These are phyloP conservation scores for Caenorhabditis japonica DNA, from an alignment of 2,888 invertebrate species.

Conservation along the genomic window DNA sequence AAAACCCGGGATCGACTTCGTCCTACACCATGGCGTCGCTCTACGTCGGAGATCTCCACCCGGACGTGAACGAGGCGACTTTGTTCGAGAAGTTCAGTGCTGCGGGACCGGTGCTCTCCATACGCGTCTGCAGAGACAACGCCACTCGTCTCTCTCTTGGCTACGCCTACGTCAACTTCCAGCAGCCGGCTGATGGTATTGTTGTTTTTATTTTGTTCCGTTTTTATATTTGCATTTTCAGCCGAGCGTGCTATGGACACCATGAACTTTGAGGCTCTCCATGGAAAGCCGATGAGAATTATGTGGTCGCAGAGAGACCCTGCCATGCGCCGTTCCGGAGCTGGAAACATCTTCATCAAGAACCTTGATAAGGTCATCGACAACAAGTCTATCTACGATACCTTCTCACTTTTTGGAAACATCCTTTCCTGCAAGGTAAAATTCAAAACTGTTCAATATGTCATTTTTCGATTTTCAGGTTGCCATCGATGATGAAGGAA, in stretches of 20 bases:
- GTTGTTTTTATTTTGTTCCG: background rate
- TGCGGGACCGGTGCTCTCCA: slow-evolving; percentile 97
- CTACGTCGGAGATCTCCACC: slow-evolving; percentile 98
- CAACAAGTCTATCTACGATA: slow-evolving; percentile 99
- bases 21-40: slow-evolving; percentile 88
- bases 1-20: slow-evolving; percentile 45
- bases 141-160: slow-evolving; percentile 96
- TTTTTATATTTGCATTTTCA: slow-evolving; percentile 47
- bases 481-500: slow-evolving; percentile 79
- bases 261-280: slow-evolving; percentile 98
- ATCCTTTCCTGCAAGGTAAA: slow-evolving; percentile 94
- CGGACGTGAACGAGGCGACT: slow-evolving; percentile 97
- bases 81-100: slow-evolving; percentile 99
- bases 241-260: slow-evolving; percentile 99
- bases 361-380: slow-evolving; percentile 98
- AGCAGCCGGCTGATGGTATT: slow-evolving; percentile 98
- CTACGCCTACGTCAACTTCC: slow-evolving; percentile 99
- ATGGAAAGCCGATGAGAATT: slow-evolving; percentile 96
- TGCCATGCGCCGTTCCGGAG: slow-evolving; percentile 92
- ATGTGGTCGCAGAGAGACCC: slow-evolving; percentile 99
- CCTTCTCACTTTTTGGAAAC: slow-evolving; percentile 98
- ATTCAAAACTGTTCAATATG: no score
- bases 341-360: slow-evolving; percentile 99
- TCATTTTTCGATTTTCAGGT: slow-evolving; percentile 66
- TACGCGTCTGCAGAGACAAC: slow-evolving; percentile 98